Evolutionary conservation across 2,888 invertebrate genomes (phyloP), one percentile per base, ranked within the genome.

Genomic region (Stenotaenia linearis): DNA sequence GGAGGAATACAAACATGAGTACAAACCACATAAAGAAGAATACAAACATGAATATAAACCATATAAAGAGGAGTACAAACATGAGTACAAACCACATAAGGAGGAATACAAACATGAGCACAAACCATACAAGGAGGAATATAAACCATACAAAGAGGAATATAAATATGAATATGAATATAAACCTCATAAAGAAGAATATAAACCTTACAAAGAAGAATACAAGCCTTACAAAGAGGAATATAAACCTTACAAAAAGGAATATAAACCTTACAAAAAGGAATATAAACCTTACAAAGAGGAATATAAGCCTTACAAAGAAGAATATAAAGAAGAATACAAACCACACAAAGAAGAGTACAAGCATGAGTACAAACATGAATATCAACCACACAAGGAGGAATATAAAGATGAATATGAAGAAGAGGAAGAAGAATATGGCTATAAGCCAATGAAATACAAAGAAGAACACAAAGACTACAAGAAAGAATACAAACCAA

Each of bases 371-470:
- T 28, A 40, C 40, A 40, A 40, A 69, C 23, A 50, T 18, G 18
- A 50, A 18, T 5, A 75, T 6, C 4, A 56, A 21, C 56, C 56
- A 21, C 12, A 21, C 32, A 45, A 45, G 23, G 78, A 45, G 7
- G 78, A 45, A 50, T 50, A 78, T 12, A 45, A 45, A 50, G 78
- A 45, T 25, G 78, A 45, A 25, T 50, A 78, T 12, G 18, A 74
- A 74, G 74, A 28, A 15, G 18, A n/a, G 10, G 25, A 74, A n/a
- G 15, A 74, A 15, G 32, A 18, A 18, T 10, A 1, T n/a, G 74
- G 32, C 3, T 28, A 74, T 18, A 30, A 76, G 21, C 77, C 77
- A n/a, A 25, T 75, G 75, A 28, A 75, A 10, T 76, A 76, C n/a
- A 32, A 76, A 18, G 18, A n/a, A 12, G 35, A 76, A 4, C n/a